These are phyloP conservation scores for Standfussiana lucernea DNA, from an alignment of 2,888 invertebrate genomes.

Conservation along the genomic window DNA sequence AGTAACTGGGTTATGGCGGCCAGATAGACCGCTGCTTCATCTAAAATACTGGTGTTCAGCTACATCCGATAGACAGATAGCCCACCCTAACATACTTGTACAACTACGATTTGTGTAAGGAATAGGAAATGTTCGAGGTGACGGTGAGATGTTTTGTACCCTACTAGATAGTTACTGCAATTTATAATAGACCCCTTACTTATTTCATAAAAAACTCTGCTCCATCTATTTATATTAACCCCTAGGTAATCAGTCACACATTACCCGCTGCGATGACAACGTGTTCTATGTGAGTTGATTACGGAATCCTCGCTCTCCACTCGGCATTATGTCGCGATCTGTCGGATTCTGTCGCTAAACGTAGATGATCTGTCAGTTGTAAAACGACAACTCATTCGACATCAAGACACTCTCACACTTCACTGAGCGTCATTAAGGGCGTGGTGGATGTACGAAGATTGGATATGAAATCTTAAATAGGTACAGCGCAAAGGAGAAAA, in stretches of 20 bases:
- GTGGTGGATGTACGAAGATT: constrained; percentile 46
- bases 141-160: not conserved
- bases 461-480: constrained; percentile 39
- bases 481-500: not conserved
- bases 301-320: constrained; percentile 60
- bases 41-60: not conserved
- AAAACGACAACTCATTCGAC: constrained; percentile 84
- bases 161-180: not conserved
- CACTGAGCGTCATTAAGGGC: constrained; percentile 77
- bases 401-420: constrained; percentile 76
- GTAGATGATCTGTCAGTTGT: constrained; percentile 77
- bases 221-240: not conserved
- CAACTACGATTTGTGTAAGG: not conserved
- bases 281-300: constrained; percentile 69
- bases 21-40: not conserved
- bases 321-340: constrained; percentile 60
- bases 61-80: not conserved
- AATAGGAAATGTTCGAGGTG: not conserved
- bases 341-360: constrained; percentile 50
- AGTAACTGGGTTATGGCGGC: not conserved
- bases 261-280: constrained; percentile 20
- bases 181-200: not conserved
- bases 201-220: not conserved
- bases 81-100: not conserved
- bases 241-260: constrained; percentile 48